Evolutionary conservation across 2,888 invertebrate genomes (phyloP).

Genomic region (Antheraea assamensis): DNA sequence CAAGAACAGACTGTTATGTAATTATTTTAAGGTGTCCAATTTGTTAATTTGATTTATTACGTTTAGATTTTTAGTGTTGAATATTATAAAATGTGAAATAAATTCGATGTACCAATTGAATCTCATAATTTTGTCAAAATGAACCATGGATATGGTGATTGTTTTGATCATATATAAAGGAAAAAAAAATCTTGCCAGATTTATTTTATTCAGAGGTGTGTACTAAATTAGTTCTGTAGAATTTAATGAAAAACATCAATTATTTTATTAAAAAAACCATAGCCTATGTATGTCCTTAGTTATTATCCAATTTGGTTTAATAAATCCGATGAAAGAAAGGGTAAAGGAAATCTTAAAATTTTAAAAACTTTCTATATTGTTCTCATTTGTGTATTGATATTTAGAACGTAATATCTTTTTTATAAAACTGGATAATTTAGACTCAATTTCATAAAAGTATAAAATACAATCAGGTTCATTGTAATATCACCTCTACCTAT

Average conservation of each 20-base stretch:
- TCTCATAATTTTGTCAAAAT: constrained; percentile 38
- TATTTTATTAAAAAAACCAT: not conserved
- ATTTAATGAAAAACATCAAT: not conserved
- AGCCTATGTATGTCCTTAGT: not conserved
- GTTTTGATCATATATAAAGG: not conserved
- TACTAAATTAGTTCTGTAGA: not conserved
- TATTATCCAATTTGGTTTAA: too few relatives aligned
- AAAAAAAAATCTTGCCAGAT: constrained; percentile 3
- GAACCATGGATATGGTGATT: not conserved
- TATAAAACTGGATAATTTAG: not conserved
- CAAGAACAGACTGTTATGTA: constrained; percentile 63
- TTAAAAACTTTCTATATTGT: not conserved
- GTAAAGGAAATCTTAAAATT: too few relatives aligned
- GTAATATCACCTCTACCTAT: not conserved
- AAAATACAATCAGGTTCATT: not conserved
- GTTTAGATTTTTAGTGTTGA: constrained; percentile 43
- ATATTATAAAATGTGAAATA: constrained; percentile 29
- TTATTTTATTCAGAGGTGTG: not conserved
- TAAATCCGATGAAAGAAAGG: too few relatives aligned
- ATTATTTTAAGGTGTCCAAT: constrained; percentile 49
- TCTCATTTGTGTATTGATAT: not conserved
- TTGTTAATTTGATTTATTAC: constrained; percentile 47
- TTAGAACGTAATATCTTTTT: too few relatives aligned
- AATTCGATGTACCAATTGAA: constrained; percentile 33
- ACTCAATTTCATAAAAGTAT: not conserved